A percentile compares a stretch with the other conserved stretches of the same genome.
Conservation (phyloP, 2,797 vertebrate species). For the Pangasius krempfi region DNA sequence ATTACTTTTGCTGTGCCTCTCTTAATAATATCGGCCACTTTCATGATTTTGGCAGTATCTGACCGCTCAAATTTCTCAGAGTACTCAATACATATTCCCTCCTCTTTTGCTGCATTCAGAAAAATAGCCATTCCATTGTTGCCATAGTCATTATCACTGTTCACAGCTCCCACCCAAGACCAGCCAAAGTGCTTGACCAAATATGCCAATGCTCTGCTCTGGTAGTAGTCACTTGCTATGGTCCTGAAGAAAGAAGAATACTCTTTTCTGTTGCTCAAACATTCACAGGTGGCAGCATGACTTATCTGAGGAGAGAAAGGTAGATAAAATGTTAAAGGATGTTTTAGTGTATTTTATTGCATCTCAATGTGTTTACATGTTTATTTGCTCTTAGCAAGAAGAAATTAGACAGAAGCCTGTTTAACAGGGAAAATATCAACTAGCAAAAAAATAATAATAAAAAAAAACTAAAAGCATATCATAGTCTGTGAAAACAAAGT, state of each 20-base stretch:
- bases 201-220: conserved; percentile 50
- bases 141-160: no score
- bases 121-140: no score
- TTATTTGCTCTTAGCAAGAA: background rate
- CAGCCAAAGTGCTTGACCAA: conserved; percentile 73
- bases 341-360: background rate
- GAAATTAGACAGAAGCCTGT: background rate
- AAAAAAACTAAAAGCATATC: background rate
- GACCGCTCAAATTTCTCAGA: conserved; percentile 68
- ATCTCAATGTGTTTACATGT: background rate
- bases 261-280: conserved; percentile 41
- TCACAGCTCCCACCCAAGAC: conserved; percentile 23
- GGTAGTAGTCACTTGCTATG: conserved; percentile 50
- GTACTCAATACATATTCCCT: no score
- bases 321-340: background rate
- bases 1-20: conserved; percentile 70
- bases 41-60: conserved; percentile 66
- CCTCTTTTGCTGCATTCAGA: no score
- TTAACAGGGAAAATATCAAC: background rate
- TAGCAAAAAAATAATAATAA: no score
- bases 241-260: conserved; percentile 31
- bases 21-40: conserved; percentile 70
- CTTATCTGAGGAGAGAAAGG: conserved; percentile 32
- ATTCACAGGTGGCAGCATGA: conserved; percentile 40
- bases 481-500: background rate